Percentiles rank a stretch among this genome's conserved stretches.
Evolutionary conservation across 2,113 vertebrate genomes (phyloP).

Genomic region (Apaloderma vittatum): DNA sequence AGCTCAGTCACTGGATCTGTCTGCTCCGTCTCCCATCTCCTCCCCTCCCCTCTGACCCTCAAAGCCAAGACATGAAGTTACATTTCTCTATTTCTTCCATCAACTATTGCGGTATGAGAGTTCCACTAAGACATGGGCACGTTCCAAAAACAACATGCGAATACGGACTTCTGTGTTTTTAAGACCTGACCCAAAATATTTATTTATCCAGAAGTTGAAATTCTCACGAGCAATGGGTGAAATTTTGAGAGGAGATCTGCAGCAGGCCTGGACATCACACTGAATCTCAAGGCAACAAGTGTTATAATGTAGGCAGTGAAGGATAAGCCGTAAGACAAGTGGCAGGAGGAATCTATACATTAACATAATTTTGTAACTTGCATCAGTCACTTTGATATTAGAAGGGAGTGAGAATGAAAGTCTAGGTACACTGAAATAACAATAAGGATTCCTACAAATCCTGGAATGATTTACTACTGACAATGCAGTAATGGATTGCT

Average conservation of each 20-base stretch:
- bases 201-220: conserved; percentile 81
- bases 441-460: conserved; percentile 20
- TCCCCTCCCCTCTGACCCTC: conserved; percentile 40
- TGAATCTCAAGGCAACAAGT: conserved; percentile 35
- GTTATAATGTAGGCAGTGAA: background rate
- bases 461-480: conserved; percentile 13
- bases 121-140: conserved; percentile 69
- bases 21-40: conserved; percentile 1
- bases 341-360: conserved; percentile 47
- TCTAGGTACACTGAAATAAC: background rate
- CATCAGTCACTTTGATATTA: background rate
- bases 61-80: conserved; percentile 32
- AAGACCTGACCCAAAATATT: conserved; percentile 82
- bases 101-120: conserved; percentile 72
- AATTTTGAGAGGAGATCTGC: conserved; percentile 71
- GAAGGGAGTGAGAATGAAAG: conserved; percentile 21
- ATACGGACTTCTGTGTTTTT: conserved; percentile 79
- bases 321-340: conserved; percentile 15
- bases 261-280: conserved; percentile 43
- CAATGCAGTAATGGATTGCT: conserved; percentile 26
- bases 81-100: conserved; percentile 61
- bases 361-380: background rate
- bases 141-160: conserved; percentile 77
- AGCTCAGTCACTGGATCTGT: background rate
- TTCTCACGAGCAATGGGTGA: conserved; percentile 81